A percentile compares a stretch with the other conserved stretches of the same genome.
phyloP scores from a whole-genome alignment of 2,888 invertebrate species.

The Plutella xylostella region DNA sequence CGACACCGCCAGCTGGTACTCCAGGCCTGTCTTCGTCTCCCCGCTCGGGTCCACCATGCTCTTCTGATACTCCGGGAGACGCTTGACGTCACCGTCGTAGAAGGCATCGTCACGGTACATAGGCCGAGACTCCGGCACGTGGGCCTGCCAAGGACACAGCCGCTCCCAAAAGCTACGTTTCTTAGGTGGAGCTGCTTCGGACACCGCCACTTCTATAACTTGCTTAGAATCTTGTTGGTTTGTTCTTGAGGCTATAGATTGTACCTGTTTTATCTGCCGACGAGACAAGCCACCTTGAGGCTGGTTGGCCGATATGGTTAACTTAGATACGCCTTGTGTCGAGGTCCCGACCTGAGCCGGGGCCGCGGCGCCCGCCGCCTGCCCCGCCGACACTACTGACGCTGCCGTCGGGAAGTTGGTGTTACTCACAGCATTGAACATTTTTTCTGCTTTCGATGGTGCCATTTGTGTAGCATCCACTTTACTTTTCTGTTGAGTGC shows the following conservation, averaged over 20 bases:
- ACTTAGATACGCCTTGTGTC: conserved; percentile 28
- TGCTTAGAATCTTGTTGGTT: conserved; percentile 27
- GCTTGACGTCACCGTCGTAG: conserved; percentile 44
- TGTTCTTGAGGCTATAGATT: conserved; percentile 41
- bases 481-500: background rate
- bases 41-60: conserved; percentile 33
- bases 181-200: conserved; percentile 20
- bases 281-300: conserved; percentile 40
- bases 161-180: conserved; percentile 36
- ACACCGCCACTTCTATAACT: conserved; percentile 23
- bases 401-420: conserved; percentile 47
- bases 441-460: conserved; percentile 31
- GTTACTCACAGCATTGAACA: conserved; percentile 34
- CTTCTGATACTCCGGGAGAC: conserved; percentile 47
- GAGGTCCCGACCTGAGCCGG: conserved; percentile 36
- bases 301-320: conserved; percentile 37
- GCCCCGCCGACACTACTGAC: conserved; percentile 34
- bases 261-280: conserved; percentile 43
- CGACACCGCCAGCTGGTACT: conserved; percentile 57
- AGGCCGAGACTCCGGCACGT: conserved; percentile 44
- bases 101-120: conserved; percentile 60
- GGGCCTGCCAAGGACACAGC: conserved; percentile 46
- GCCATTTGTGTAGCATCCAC: conserved; percentile 15
- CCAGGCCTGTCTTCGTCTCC: conserved; percentile 44
- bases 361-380: conserved; percentile 12